Evolutionary conservation across 2,113 vertebrate genomes (phyloP).

Genomic region (Tyrannus savana): DNA sequence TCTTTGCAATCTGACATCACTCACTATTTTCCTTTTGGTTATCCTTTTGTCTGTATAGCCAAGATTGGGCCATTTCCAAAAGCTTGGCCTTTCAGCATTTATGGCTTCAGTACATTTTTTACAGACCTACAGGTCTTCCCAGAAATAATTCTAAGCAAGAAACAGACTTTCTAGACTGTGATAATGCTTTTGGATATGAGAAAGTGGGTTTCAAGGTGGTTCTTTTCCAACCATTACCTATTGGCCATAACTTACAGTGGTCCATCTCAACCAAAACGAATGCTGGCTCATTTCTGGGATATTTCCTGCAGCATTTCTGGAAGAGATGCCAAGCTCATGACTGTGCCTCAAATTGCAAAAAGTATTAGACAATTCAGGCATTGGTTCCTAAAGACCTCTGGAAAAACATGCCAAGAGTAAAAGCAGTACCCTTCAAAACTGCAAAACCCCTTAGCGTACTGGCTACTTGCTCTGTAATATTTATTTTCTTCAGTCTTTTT

Average conservation of each 20-base stretch:
- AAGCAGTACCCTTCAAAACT: background rate
- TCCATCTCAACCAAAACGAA: background rate
- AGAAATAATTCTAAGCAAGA: background rate
- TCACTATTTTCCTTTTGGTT: background rate
- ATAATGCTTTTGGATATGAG: background rate
- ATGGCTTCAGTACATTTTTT: background rate
- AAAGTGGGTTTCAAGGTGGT: background rate
- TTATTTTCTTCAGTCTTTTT: background rate
- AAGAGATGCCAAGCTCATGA: background rate
- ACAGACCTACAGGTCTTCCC: background rate
- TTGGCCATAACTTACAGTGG: background rate
- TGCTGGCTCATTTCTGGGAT: background rate
- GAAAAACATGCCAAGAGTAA: background rate
- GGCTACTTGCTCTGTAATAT: background rate
- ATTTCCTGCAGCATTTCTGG: background rate
- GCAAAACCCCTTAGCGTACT: background rate
- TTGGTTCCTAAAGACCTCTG: background rate
- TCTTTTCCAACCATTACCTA: background rate
- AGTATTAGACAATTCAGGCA: background rate
- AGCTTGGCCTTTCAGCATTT: background rate
- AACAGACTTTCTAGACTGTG: background rate
- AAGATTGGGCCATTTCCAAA: background rate
- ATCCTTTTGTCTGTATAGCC: background rate
- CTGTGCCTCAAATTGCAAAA: background rate
- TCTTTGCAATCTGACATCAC: background rate